These are phyloP conservation scores for Imbricaverruca yamaguchii DNA, from an alignment of 2,888 invertebrate species.

Conservation along the genomic window DNA sequence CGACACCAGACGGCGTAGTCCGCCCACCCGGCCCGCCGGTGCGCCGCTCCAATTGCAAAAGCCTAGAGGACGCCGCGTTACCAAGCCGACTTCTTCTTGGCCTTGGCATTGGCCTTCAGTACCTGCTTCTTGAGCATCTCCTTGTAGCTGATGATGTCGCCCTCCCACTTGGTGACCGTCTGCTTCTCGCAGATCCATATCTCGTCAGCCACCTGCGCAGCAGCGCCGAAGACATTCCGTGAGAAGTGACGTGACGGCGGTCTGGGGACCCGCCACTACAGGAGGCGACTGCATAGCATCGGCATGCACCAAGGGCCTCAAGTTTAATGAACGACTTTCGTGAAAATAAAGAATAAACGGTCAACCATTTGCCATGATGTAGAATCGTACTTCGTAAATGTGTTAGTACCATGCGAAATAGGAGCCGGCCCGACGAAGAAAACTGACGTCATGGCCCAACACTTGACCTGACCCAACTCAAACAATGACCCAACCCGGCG, in stretches of 20 bases:
- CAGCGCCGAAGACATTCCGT: conserved; percentile 25
- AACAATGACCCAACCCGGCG: neutral
- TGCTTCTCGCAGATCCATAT: conserved; percentile 99
- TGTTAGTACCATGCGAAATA: no score
- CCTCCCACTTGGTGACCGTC: conserved; percentile 92
- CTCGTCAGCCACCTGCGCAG: conserved; percentile 84
- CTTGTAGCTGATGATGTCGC: conserved; percentile 93
- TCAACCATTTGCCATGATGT: no score
- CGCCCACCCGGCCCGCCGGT: neutral
- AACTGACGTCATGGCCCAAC: no score
- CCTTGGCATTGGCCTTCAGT: conserved; percentile 54
- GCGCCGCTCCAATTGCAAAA: conserved; percentile 4
- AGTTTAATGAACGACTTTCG: no score
- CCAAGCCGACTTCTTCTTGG: neutral
- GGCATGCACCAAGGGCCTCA: neutral
- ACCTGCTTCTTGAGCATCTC: conserved; percentile 84
- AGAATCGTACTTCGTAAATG: no score
- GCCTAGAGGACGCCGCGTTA: neutral
- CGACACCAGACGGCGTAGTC: no score
- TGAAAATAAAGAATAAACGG: no score
- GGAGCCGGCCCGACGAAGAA: no score
- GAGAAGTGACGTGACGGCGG: no score
- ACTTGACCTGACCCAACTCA: neutral
- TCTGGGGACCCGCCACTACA: neutral
- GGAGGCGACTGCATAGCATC: no score